Conservation (phyloP, 1,140 invertebrate genomes). For the Brachystomella parvula region DNA sequence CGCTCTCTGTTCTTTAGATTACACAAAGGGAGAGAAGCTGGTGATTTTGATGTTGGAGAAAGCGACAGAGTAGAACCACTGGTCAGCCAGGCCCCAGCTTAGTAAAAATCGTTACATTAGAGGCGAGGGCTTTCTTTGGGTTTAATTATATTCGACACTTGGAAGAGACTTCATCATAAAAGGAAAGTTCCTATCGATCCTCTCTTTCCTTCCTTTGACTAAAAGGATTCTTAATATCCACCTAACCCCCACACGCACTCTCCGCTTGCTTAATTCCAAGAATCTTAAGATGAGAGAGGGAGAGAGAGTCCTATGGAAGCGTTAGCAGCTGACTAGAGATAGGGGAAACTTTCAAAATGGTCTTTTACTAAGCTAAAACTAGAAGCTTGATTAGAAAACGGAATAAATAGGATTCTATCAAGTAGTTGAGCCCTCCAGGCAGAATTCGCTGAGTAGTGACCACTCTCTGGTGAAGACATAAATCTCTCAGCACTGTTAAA, state of each 20-base stretch:
- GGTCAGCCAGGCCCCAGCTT: slow-evolving; percentile 9
- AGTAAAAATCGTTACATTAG: slow-evolving; percentile 22
- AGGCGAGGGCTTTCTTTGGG: slow-evolving; percentile 27
- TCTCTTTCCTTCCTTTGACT: background rate
- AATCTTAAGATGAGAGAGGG: background rate
- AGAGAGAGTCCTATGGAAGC: too few species aligned
- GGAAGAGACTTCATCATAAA: slow-evolving; percentile 34
- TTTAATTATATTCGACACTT: slow-evolving; percentile 38
- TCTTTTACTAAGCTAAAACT: too few species aligned
- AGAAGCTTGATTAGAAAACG: too few species aligned
- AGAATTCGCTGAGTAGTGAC: too few species aligned
- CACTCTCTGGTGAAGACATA: too few species aligned
- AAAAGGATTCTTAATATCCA: background rate
- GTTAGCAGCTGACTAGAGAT: too few species aligned
- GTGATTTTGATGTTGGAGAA: background rate
- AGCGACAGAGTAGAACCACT: background rate
- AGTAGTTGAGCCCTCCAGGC: too few species aligned
- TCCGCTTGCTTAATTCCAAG: background rate
- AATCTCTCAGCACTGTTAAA: too few species aligned
- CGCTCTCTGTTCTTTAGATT: background rate
- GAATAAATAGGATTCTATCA: too few species aligned
- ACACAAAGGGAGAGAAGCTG: slow-evolving; percentile 4
- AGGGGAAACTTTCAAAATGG: too few species aligned
- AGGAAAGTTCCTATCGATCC: slow-evolving; percentile 23
- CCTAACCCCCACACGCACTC: background rate